Evolutionary conservation across 2,113 vertebrate species (phyloP).

Genomic region (Apaloderma vittatum): DNA sequence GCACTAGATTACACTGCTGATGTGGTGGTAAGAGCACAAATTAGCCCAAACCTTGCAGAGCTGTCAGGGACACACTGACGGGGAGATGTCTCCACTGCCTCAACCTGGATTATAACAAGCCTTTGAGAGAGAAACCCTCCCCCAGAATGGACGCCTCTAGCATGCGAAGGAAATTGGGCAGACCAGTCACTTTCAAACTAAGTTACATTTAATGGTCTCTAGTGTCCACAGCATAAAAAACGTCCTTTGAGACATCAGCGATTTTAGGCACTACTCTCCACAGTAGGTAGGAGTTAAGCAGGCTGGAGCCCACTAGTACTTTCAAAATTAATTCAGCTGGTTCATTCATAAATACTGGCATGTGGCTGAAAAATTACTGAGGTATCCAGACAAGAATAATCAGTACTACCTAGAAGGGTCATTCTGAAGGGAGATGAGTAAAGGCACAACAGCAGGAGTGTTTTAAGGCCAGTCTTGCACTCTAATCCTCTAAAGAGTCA

Average conservation of each 20-base stretch:
- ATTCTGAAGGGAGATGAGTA: background rate
- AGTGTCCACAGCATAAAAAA: background rate
- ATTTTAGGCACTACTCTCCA: background rate
- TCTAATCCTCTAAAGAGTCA: background rate
- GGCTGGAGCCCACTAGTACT: background rate
- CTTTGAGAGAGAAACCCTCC: background rate
- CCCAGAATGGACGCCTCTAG: background rate
- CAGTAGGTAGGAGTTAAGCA: background rate
- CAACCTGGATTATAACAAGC: background rate
- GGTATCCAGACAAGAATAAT: background rate
- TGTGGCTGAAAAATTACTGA: background rate
- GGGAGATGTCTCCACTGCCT: background rate
- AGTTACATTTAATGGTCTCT: background rate
- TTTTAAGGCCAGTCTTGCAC: background rate
- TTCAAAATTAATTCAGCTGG: background rate
- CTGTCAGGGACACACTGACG: background rate
- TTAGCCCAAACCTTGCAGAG: background rate
- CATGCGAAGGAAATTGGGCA: background rate
- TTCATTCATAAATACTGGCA: background rate
- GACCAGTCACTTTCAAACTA: background rate
- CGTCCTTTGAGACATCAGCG: background rate
- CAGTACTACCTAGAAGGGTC: background rate
- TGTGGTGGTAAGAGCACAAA: fast-evolving
- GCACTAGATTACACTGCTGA: background rate
- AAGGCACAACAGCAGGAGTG: background rate